Conservation (phyloP, 2,888 invertebrate genomes). For the Resseliella maxima region DNA sequence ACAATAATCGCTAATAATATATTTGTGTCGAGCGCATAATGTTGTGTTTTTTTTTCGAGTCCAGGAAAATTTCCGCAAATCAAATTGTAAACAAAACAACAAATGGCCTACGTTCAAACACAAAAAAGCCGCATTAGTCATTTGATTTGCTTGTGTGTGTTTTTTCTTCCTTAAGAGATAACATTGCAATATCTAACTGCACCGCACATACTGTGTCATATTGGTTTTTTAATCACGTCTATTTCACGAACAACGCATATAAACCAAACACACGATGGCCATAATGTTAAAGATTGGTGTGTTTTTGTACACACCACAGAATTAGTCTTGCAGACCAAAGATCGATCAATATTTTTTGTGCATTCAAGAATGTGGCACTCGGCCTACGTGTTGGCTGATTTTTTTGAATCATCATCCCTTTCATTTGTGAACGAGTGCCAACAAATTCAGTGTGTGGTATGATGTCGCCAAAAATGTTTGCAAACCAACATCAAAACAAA, state of each 20-base stretch:
- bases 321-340: background rate
- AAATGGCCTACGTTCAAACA: background rate
- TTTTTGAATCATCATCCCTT: no score
- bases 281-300: no score
- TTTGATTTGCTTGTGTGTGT: background rate
- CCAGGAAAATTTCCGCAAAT: background rate
- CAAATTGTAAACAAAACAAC: constrained; percentile 23
- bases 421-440: no score
- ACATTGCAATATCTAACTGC: background rate
- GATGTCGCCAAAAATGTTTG: no score
- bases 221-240: no score
- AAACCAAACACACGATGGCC: constrained; percentile 4
- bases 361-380: background rate
- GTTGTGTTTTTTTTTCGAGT: background rate
- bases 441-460: no score
- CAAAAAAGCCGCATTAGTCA: background rate
- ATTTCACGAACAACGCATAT: no score
- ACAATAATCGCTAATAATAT: constrained; percentile 40
- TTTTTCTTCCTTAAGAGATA: background rate
- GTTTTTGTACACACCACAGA: no score
- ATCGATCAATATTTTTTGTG: background rate
- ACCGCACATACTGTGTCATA: background rate
- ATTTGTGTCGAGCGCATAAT: background rate
- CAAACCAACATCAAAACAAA: no score
- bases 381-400: no score